Evolutionary conservation across 1,140 invertebrate genomes (phyloP).

Genomic region (Colletes gigas): DNA sequence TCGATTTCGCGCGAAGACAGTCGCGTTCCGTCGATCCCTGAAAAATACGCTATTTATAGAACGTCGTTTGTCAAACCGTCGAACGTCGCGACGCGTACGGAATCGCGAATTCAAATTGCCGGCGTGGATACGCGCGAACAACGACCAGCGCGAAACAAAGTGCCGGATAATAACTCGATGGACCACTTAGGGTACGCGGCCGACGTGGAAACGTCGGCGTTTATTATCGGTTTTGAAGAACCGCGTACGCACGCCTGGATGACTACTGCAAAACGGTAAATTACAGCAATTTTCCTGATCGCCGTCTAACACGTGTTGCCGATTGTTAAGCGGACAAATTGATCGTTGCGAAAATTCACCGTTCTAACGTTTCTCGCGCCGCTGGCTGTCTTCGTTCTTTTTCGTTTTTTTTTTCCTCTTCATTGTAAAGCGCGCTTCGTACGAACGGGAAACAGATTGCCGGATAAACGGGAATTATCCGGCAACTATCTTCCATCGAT

Average conservation of each 20-base stretch:
- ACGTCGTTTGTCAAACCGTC: not conserved
- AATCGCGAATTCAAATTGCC: conserved; percentile 20
- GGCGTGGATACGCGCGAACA: not conserved
- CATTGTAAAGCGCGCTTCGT: not conserved
- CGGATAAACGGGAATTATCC: conserved; percentile 37
- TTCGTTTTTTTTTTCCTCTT: conserved; percentile 1
- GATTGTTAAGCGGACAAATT: conserved; percentile 58
- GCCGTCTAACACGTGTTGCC: conserved; percentile 64
- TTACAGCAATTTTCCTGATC: conserved; percentile 60
- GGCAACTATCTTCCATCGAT: not conserved
- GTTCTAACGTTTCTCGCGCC: conserved; percentile 59
- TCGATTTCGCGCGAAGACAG: too few relatives aligned
- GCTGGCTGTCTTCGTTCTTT: conserved; percentile 19
- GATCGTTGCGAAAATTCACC: conserved; percentile 66
- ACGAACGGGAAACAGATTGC: conserved; percentile 39
- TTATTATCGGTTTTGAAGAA: conserved; percentile 58
- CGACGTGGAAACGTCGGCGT: conserved; percentile 38
- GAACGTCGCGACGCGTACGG: not conserved
- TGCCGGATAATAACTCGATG: conserved; percentile 41
- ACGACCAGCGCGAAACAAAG: conserved; percentile 26
- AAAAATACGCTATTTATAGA: not conserved
- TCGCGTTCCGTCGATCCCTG: too few relatives aligned
- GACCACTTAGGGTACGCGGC: conserved; percentile 42
- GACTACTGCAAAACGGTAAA: conserved; percentile 62
- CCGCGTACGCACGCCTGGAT: conserved; percentile 50